Conservation (phyloP, 2,113 vertebrate genomes). For the Podarcis raffonei region DNA sequence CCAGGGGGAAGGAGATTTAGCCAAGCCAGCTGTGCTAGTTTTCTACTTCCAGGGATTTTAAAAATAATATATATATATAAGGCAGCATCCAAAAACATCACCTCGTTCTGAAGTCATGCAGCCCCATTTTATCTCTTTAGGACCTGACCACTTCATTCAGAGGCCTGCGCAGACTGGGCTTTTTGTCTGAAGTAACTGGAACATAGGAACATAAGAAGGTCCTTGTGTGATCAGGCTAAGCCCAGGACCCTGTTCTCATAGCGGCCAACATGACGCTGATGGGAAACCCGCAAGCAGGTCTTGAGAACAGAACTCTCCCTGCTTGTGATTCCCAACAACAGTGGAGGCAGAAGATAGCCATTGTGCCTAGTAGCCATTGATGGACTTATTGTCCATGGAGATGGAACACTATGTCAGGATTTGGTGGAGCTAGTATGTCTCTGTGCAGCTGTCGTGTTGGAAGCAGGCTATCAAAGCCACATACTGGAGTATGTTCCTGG, state of each 20-base stretch:
- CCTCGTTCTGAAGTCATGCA: neutral
- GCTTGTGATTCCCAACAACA: too few relatives aligned
- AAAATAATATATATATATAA: too few relatives aligned
- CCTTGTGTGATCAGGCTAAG: too few relatives aligned
- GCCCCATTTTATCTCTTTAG: too few relatives aligned
- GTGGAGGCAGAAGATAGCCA: too few relatives aligned
- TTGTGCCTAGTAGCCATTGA: too few relatives aligned
- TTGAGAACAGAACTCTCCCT: too few relatives aligned
- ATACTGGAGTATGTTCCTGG: neutral
- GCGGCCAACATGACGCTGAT: too few relatives aligned
- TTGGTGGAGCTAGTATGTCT: neutral
- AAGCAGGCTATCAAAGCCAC: neutral
- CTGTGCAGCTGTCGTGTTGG: neutral
- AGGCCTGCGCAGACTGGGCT: neutral
- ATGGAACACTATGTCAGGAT: neutral
- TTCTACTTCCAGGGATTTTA: neutral
- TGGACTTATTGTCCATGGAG: neutral
- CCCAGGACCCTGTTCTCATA: too few relatives aligned
- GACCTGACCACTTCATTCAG: neutral
- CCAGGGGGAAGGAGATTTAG: neutral
- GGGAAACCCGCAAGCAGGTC: too few relatives aligned
- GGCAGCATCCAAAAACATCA: neutral
- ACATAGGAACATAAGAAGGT: too few relatives aligned
- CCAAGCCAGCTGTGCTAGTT: neutral
- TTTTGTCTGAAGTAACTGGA: neutral